Conservation (phyloP, 2,797 vertebrate genomes). For the Takifugu rubripes region DNA sequence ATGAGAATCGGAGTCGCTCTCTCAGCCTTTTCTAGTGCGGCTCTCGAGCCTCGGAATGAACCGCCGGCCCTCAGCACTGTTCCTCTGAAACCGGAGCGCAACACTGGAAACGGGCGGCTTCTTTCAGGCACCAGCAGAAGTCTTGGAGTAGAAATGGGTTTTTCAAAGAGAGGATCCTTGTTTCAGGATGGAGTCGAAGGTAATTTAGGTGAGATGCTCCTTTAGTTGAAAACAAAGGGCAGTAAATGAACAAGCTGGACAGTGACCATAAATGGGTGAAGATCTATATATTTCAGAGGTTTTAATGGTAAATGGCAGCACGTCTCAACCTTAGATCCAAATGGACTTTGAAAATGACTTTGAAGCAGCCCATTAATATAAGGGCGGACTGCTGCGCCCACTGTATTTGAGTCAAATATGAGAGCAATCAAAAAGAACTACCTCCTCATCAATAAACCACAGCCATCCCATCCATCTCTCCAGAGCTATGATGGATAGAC, state of each 20-base stretch:
- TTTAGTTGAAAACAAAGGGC: not conserved
- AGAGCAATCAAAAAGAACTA: slow-evolving; percentile 71
- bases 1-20: not conserved
- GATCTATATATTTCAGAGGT: too few relatives aligned
- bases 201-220: too few relatives aligned
- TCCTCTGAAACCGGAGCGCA: not conserved
- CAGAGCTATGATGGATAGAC: slow-evolving; percentile 63
- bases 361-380: slow-evolving; percentile 44
- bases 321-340: slow-evolving; percentile 4
- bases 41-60: not conserved
- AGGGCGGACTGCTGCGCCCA: slow-evolving; percentile 34
- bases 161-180: too few relatives aligned
- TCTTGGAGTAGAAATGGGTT: too few relatives aligned
- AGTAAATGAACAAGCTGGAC: not conserved
- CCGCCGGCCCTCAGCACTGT: not conserved
- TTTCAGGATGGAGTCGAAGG: too few relatives aligned
- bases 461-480: slow-evolving; percentile 62
- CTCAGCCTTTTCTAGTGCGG: not conserved
- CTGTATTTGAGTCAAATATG: slow-evolving; percentile 66
- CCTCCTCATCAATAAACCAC: slow-evolving; percentile 72
- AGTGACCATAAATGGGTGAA: too few relatives aligned
- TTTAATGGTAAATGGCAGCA: not conserved
- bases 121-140: too few relatives aligned
- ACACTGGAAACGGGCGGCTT: too few relatives aligned
- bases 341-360: slow-evolving; percentile 25